Conservation (phyloP, 2,113 vertebrate species). For the Himantopus leucocephalus region DNA sequence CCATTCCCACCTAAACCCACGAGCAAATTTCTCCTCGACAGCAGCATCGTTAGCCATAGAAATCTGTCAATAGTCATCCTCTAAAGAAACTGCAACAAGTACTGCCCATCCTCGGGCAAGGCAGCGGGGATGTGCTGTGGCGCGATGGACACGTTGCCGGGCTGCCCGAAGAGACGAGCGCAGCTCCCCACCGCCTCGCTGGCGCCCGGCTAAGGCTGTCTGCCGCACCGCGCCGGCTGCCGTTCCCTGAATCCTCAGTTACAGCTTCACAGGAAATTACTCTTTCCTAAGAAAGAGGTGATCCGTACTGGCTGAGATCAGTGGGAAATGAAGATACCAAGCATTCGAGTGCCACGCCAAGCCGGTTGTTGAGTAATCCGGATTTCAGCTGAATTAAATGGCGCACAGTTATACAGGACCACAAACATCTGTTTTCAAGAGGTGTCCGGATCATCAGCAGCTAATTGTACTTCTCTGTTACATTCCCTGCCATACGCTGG, state of each 20-base stretch:
- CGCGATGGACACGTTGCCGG: not conserved
- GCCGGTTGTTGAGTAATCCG: not conserved
- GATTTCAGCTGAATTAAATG: not conserved
- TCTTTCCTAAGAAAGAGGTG: not conserved
- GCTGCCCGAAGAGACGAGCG: not conserved
- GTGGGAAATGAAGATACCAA: not conserved
- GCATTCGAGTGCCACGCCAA: not conserved
- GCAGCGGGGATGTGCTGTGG: not conserved
- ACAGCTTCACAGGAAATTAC: not conserved
- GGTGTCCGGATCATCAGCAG: slow-evolving; percentile 42
- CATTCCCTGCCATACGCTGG: slow-evolving; percentile 38
- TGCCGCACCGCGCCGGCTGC: rapidly evolving
- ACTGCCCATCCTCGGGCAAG: no score
- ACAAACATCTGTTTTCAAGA: slow-evolving; percentile 26
- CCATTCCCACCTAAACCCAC: not conserved
- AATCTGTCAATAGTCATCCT: not conserved
- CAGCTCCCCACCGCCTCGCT: not conserved
- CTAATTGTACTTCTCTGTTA: slow-evolving; percentile 36
- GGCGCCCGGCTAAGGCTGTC: rapidly evolving
- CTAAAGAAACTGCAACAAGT: not conserved
- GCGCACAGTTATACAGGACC: not conserved
- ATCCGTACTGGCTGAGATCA: not conserved
- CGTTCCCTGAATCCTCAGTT: not conserved
- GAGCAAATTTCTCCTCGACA: not conserved
- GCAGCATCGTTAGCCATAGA: not conserved